phyloP scores from a whole-genome alignment of 2,113 vertebrate species.

The Epinephelus lanceolatus region DNA sequence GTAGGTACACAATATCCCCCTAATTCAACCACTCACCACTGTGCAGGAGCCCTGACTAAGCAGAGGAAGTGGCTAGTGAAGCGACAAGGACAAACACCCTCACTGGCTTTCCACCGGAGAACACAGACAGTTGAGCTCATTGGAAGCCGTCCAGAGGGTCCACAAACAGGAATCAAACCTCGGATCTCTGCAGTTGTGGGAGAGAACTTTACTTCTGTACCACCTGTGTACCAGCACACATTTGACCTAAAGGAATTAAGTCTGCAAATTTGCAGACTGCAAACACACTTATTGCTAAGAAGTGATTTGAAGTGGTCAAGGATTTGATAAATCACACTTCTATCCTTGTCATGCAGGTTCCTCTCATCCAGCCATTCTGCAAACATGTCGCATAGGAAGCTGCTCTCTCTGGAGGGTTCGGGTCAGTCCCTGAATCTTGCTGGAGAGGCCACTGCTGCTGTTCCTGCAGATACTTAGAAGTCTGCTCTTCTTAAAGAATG shows the following conservation, averaged over 20 bases:
- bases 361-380: constrained; percentile 27
- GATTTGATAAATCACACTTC: constrained; percentile 32
- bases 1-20: background rate
- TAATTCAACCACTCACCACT: constrained; percentile 3
- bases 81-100: constrained; percentile 8
- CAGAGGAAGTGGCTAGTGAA: background rate
- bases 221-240: background rate
- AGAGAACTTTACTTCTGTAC: background rate
- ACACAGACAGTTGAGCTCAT: constrained; percentile 9
- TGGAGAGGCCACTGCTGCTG: constrained; percentile 34
- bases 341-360: constrained; percentile 10
- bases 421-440: constrained; percentile 32
- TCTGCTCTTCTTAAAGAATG: constrained; percentile 31
- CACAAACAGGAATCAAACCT: constrained; percentile 1
- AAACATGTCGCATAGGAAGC: constrained; percentile 23
- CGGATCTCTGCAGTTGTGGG: background rate
- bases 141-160: background rate
- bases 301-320: constrained; percentile 17
- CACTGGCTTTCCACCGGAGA: constrained; percentile 8
- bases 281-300: constrained; percentile 10
- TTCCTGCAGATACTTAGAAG: constrained; percentile 41
- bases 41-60: constrained; percentile 14
- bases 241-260: background rate
- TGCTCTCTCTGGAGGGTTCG: background rate
- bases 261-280: constrained; percentile 9